Base-by-base conservation (phyloP, 2,888 invertebrate species). In the Thera britannica region DNA sequence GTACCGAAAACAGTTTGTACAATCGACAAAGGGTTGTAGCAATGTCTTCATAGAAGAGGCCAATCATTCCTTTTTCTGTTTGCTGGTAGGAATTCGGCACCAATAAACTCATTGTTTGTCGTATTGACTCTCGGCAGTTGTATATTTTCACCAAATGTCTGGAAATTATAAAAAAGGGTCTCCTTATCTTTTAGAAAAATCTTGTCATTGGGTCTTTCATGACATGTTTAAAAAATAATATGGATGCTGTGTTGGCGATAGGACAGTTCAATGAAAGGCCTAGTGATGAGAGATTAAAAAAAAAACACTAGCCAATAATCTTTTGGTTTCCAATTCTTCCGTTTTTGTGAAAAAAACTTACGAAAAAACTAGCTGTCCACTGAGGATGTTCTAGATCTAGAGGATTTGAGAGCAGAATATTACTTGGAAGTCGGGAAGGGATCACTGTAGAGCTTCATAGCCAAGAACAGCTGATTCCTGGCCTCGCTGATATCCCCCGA, bases 401-500 rank as follows among this genome's bases (percentile, higher is more conserved):
- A 44, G 7, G 8, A 44, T 44, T 34, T 34, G 8, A 52, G 34
- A 34, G 34, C 2, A 7, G 3, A 3, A 52, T 34, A 5, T 76
- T 76, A 86, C 86, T 77, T 82, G 41, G 83, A 75, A 8, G 76
- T 76, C 2, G 89, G 89, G 58, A 88, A 90, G 0, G 89, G 86
- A 49, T 83, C 79, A 12, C 77, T 72, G 61, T 82, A 89, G 2
- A 90, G 79, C 55, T 82, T 72, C 86, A 91, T 83, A 9, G 91
- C 90, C 1, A 73, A 70, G 0, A 84, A 69, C 48, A 90, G 73
- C 49, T 82, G 83, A 48, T 82, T 84, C 63, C 77, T 81, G 2
- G 90, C 88, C 68, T 89, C 87, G 0, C 67, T 75, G 2, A 81
- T 36, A 58, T 90, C 89, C 0, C 86, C 87, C 0, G 85, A 82